These are phyloP conservation scores for Xenopus borealis DNA, from an alignment of 2,113 vertebrate species.

Conservation along the genomic window DNA sequence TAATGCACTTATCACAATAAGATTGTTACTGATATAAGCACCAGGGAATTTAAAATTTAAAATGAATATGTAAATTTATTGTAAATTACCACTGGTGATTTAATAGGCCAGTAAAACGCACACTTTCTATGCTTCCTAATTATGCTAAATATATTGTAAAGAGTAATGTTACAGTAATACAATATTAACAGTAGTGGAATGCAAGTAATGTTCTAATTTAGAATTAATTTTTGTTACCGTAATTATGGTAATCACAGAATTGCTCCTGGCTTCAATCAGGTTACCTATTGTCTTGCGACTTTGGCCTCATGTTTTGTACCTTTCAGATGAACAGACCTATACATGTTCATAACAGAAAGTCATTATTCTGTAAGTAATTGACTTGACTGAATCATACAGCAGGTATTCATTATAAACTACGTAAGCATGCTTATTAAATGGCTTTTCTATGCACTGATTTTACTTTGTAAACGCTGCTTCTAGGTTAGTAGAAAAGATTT, in stretches of 20 bases:
- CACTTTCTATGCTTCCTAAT: conserved; percentile 1
- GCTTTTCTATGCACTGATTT: too few species aligned
- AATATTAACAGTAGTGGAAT: not conserved
- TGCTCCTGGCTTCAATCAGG: not conserved
- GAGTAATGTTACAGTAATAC: conserved; percentile 2
- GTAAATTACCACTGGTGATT: conserved; percentile 5
- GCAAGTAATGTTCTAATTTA: not conserved
- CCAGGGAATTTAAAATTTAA: conserved; percentile 29
- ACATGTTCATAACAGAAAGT: too few species aligned
- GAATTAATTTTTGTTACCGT: not conserved
- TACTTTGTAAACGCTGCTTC: too few species aligned
- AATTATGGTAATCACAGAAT: not conserved
- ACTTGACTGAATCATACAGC: not conserved
- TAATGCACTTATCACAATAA: conserved; percentile 38
- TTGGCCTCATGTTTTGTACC: too few species aligned
- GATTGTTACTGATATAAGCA: conserved; percentile 17
- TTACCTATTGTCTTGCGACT: too few species aligned
- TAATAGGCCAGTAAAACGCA: not conserved
- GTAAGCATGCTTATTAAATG: too few species aligned
- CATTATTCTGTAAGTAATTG: too few species aligned
- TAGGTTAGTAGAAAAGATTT: not conserved
- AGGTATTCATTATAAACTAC: too few species aligned
- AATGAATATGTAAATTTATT: conserved; percentile 24
- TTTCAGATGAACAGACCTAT: too few species aligned
- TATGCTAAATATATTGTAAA: not conserved